Evolutionary conservation across 2,888 invertebrate genomes (phyloP).

Genomic region (Xestia sexstrigata): DNA sequence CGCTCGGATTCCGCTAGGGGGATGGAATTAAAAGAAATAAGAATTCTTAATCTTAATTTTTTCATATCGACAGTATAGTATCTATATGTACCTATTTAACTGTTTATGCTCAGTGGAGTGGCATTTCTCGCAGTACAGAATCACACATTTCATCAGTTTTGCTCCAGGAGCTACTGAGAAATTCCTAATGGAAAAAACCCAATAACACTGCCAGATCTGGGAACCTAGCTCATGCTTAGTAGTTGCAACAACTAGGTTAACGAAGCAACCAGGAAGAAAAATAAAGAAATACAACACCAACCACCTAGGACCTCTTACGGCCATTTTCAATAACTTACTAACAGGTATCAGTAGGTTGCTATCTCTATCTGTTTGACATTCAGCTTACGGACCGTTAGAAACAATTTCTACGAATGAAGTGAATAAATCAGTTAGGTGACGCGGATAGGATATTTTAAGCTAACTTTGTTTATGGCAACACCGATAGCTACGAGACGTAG

Average conservation of each 20-base stretch:
- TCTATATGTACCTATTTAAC: too few relatives aligned
- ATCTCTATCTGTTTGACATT: too few relatives aligned
- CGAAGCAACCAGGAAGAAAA: not conserved
- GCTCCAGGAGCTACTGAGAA: not conserved
- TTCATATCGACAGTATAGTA: not conserved
- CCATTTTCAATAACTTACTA: too few relatives aligned
- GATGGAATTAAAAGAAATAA: not conserved
- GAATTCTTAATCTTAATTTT: not conserved
- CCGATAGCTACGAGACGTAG: too few relatives aligned
- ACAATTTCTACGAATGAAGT: too few relatives aligned
- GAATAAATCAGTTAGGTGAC: too few relatives aligned
- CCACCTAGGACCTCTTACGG: not conserved
- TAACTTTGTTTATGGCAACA: too few relatives aligned
- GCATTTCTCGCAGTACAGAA: not conserved
- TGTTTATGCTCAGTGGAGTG: not conserved
- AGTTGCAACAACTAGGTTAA: not conserved
- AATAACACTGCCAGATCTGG: not conserved
- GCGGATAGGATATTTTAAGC: too few relatives aligned
- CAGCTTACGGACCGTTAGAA: too few relatives aligned
- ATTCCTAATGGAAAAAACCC: not conserved
- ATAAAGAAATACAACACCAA: not conserved
- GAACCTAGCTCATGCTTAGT: not conserved
- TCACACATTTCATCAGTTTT: not conserved
- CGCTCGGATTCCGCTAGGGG: conserved; percentile 79
- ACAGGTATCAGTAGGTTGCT: too few relatives aligned